Evolutionary conservation across 53 echinoderm and acorn worm genomes (phyloP).

Genomic region (Zoroaster sp.): DNA sequence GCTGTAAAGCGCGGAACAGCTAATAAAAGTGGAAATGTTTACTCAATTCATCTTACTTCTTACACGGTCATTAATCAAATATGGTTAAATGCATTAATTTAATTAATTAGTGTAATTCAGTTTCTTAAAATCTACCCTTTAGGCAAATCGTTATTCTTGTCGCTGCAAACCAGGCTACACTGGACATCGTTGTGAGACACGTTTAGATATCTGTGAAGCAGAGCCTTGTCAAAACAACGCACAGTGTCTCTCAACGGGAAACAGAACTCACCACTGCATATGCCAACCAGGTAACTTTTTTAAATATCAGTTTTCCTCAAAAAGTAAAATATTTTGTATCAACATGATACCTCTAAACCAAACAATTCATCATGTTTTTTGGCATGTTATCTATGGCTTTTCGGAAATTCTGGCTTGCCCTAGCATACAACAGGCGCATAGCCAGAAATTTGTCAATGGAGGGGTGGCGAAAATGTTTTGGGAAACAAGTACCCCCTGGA

Average conservation of each 20-base stretch:
- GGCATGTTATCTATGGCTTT: neutral
- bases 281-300: slow-evolving; percentile 10
- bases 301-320: neutral
- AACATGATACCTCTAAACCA: neutral
- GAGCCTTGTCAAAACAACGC: slow-evolving; percentile 44
- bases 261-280: slow-evolving; percentile 16
- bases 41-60: neutral
- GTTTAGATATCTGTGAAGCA: slow-evolving; percentile 41
- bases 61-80: neutral
- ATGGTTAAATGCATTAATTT: neutral
- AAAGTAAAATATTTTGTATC: too few relatives aligned
- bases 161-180: slow-evolving; percentile 40
- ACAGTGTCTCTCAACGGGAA: neutral
- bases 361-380: neutral
- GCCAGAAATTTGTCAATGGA: neutral
- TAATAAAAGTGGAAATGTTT: neutral
- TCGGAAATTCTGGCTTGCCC: neutral
- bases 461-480: too few relatives aligned
- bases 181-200: slow-evolving; percentile 36
- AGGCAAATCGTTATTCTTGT: slow-evolving; percentile 59
- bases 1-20: too few relatives aligned
- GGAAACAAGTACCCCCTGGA: too few relatives aligned
- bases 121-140: neutral
- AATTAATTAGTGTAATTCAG: too few relatives aligned
- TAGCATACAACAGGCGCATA: neutral